Conservation (phyloP, 2,888 invertebrate species). For the Chrysotoxum bicinctum region DNA sequence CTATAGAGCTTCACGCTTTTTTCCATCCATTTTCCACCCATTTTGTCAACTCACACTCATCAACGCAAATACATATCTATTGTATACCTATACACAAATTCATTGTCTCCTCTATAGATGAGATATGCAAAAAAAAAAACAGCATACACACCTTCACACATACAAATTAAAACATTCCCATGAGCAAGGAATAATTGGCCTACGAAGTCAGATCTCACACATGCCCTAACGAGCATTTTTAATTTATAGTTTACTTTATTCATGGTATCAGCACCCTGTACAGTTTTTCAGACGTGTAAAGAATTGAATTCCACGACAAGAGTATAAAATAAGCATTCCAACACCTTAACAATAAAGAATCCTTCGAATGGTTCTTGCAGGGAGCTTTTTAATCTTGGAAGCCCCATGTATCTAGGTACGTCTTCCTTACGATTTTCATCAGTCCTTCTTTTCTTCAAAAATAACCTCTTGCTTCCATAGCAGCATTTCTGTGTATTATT, state of each 20-base stretch:
- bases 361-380: slow-evolving; percentile 1
- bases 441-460: not conserved
- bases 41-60: slow-evolving; percentile 48
- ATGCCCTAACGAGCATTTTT: slow-evolving; percentile 52
- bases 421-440: not conserved
- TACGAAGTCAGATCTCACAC: slow-evolving; percentile 47
- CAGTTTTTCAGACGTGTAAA: slow-evolving; percentile 26
- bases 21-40: slow-evolving; percentile 37
- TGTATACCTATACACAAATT: not conserved
- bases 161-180: slow-evolving; percentile 39
- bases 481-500: not conserved
- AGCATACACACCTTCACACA: slow-evolving; percentile 4
- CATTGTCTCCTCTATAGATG: not conserved
- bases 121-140: not conserved
- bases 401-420: not conserved
- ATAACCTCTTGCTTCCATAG: not conserved
- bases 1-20: slow-evolving; percentile 28
- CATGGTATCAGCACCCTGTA: not conserved
- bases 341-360: slow-evolving; percentile 39
- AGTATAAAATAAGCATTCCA: slow-evolving; percentile 31
- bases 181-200: slow-evolving; percentile 64
- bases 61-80: not conserved
- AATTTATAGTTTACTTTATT: slow-evolving; percentile 59
- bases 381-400: slow-evolving; percentile 26
- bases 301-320: slow-evolving; percentile 21